Conservation (phyloP, 1,140 invertebrate species). For the Gyrodactylus bullatarudis region DNA sequence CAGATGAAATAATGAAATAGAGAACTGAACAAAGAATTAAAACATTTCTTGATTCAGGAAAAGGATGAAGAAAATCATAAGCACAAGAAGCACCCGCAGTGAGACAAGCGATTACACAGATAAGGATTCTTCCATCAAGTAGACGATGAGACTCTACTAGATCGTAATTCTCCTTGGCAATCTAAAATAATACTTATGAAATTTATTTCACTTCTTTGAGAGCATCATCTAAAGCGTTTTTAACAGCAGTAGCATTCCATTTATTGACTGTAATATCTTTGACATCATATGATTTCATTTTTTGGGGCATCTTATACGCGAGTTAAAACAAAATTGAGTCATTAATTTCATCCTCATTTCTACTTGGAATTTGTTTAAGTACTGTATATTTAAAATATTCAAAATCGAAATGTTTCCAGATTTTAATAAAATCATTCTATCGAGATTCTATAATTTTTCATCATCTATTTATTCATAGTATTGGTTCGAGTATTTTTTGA, state of each 20-base stretch:
- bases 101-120: neutral
- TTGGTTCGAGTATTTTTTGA: too few relatives aligned
- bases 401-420: too few relatives aligned
- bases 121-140: neutral
- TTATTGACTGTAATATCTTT: neutral
- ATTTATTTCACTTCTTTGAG: neutral
- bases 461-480: too few relatives aligned
- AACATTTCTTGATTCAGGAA: neutral
- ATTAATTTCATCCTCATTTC: too few relatives aligned
- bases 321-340: too few relatives aligned
- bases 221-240: neutral
- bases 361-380: too few relatives aligned
- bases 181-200: neutral
- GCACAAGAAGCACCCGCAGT: neutral
- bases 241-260: neutral
- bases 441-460: too few relatives aligned
- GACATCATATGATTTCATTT: neutral
- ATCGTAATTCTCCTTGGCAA: neutral
- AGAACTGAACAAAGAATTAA: neutral
- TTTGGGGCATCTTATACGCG: too few relatives aligned
- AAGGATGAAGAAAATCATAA: neutral
- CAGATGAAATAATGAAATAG: neutral
- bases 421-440: too few relatives aligned
- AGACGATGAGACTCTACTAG: neutral
- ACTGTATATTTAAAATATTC: too few relatives aligned